These are phyloP conservation scores for Sycophaga agraensis DNA, from an alignment of 1,140 invertebrate species.

Conservation along the genomic window DNA sequence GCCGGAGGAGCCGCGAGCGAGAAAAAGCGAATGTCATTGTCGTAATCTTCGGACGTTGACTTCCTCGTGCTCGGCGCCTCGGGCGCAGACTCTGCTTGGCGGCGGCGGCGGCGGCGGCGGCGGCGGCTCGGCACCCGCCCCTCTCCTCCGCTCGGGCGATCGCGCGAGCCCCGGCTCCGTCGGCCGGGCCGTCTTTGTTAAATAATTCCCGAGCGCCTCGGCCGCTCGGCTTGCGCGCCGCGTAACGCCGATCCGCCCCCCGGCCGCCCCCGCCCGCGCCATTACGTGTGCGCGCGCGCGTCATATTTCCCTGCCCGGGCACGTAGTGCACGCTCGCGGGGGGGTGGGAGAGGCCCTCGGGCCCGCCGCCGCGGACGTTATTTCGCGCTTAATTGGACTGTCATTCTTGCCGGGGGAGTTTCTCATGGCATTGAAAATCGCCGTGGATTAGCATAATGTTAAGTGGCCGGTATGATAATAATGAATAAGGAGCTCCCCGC, in stretches of 20 bases:
- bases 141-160: slow-evolving; percentile 13
- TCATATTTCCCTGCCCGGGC: slow-evolving; percentile 18
- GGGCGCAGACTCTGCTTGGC: slow-evolving; percentile 2
- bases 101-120: slow-evolving; percentile 25
- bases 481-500: background rate
- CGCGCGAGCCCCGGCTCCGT: background rate
- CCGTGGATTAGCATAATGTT: slow-evolving; percentile 22
- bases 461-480: slow-evolving; percentile 2
- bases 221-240: background rate
- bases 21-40: slow-evolving; percentile 61
- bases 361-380: background rate
- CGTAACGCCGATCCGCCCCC: background rate
- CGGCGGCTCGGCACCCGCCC: slow-evolving; percentile 8
- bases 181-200: slow-evolving; percentile 28
- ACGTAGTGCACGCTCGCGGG: no score
- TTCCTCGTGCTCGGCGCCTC: slow-evolving; percentile 42
- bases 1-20: slow-evolving; percentile 42
- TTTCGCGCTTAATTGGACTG: slow-evolving; percentile 25
- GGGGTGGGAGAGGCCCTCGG: background rate
- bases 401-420: slow-evolving; percentile 12
- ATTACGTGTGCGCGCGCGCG: slow-evolving; percentile 8
- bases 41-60: slow-evolving; percentile 60
- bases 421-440: slow-evolving; percentile 28
- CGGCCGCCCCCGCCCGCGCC: background rate
- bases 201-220: slow-evolving; percentile 10